A percentile compares a stretch with the other conserved stretches of the same genome.
Evolutionary conservation across 92 coral and sea anemone genomes (phyloP).

Genomic region (Pocillopora meandrina): DNA sequence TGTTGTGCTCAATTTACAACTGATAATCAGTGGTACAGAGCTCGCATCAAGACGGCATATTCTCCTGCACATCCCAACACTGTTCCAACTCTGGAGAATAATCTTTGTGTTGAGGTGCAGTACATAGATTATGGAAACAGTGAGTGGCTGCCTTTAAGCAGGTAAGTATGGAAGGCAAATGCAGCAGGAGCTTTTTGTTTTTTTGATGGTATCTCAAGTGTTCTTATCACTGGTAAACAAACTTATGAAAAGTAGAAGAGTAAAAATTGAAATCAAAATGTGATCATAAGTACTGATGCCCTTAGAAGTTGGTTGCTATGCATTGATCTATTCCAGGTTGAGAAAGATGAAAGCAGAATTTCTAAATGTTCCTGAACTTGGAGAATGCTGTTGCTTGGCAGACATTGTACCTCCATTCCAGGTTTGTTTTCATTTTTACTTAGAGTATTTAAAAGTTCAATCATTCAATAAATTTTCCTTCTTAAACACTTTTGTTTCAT

Average conservation of each 20-base stretch:
- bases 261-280: too few species aligned
- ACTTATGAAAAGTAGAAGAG: too few species aligned
- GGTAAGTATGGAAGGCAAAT: slow-evolving; percentile 34
- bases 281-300: too few species aligned
- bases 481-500: not conserved
- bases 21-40: slow-evolving; percentile 97
- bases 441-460: not conserved
- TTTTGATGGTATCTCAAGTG: not conserved
- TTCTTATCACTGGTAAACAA: too few species aligned
- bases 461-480: not conserved
- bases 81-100: slow-evolving; percentile 76
- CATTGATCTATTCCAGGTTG: slow-evolving; percentile 47
- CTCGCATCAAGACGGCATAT: slow-evolving; percentile 73
- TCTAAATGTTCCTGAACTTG: slow-evolving; percentile 88
- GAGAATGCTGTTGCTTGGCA: slow-evolving; percentile 81
- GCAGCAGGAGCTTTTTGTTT: not conserved
- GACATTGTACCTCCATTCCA: slow-evolving; percentile 94
- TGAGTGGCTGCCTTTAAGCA: slow-evolving; percentile 83
- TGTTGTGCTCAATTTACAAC: slow-evolving; percentile 86
- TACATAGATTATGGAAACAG: slow-evolving; percentile 95
- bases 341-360: slow-evolving; percentile 79
- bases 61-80: slow-evolving; percentile 69
- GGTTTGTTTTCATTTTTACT: slow-evolving; percentile 44
- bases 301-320: not conserved
- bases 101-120: slow-evolving; percentile 76